Percentiles rank a stretch among this genome's conserved stretches.
Evolutionary conservation across 2,797 vertebrate genomes (phyloP).

Genomic region (Anguilla obscura): DNA sequence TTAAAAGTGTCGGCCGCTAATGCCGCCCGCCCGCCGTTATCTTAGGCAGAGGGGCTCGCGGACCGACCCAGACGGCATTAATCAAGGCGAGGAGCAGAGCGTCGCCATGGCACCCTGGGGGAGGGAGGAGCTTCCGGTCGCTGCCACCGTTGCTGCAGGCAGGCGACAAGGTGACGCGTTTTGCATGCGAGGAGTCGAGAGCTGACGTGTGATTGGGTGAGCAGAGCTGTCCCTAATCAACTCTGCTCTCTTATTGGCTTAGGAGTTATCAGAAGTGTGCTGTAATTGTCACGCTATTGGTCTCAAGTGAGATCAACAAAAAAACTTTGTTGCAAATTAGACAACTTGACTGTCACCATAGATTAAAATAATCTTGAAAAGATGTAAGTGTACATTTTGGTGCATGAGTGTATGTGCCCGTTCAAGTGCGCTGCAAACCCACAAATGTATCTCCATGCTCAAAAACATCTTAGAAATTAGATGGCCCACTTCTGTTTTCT

Average conservation of each 20-base stretch:
- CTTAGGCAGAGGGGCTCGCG: constrained; percentile 99
- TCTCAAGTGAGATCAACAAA: neutral
- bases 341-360: neutral
- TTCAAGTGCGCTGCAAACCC: neutral
- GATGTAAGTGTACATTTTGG: neutral
- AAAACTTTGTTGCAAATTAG: neutral
- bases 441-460: neutral
- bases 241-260: neutral
- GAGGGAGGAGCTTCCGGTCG: constrained; percentile 31
- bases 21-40: constrained; percentile 99
- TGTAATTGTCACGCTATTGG: neutral
- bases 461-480: neutral
- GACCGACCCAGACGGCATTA: constrained; percentile 98
- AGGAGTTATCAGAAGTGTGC: neutral
- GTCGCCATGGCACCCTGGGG: constrained; percentile 83
- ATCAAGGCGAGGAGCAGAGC: constrained; percentile 88
- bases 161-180: neutral
- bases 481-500: neutral
- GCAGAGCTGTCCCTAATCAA: neutral
- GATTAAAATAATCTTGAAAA: neutral
- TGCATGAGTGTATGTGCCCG: neutral
- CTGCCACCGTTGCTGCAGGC: neutral
- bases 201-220: constrained; percentile 5
- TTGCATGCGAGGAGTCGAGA: constrained; percentile 33
- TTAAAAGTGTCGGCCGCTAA: constrained; percentile 97